phyloP scores from a whole-genome alignment of 2,888 invertebrate genomes.

The Deilephila porcellus region DNA sequence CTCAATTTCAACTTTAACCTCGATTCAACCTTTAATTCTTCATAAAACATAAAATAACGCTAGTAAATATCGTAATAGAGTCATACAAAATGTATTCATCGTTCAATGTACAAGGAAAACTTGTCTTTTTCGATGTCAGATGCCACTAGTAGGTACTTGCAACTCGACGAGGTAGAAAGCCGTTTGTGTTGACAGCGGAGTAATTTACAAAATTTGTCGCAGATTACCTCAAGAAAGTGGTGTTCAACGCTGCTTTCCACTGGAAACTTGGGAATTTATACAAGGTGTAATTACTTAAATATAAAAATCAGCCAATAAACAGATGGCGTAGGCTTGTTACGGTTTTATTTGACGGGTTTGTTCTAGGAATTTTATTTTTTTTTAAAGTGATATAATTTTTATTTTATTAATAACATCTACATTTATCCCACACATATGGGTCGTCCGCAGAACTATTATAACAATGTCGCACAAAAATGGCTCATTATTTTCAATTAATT shows the following conservation, averaged over 20 bases:
- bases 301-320: not conserved
- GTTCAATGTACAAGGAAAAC: not conserved
- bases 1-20: too few relatives aligned
- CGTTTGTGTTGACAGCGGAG: slow-evolving; percentile 42
- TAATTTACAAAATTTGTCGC: slow-evolving; percentile 52
- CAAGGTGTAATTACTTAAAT: not conserved
- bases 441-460: too few relatives aligned
- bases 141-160: slow-evolving; percentile 29
- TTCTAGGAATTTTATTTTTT: not conserved
- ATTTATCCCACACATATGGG: too few relatives aligned
- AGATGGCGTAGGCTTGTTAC: not conserved
- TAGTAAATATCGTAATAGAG: too few relatives aligned
- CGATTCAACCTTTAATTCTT: too few relatives aligned
- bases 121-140: slow-evolving; percentile 2
- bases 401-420: too few relatives aligned
- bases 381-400: too few relatives aligned
- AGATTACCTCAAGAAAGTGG: slow-evolving; percentile 47
- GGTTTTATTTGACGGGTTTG: not conserved
- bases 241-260: slow-evolving; percentile 29
- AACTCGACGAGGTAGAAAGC: slow-evolving; percentile 47
- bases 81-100: not conserved
- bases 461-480: too few relatives aligned
- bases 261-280: not conserved
- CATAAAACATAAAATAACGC: not conserved
- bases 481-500: too few relatives aligned